Base-by-base conservation (phyloP, 2,113 vertebrate species). In the Ariopsis seemanni region DNA sequence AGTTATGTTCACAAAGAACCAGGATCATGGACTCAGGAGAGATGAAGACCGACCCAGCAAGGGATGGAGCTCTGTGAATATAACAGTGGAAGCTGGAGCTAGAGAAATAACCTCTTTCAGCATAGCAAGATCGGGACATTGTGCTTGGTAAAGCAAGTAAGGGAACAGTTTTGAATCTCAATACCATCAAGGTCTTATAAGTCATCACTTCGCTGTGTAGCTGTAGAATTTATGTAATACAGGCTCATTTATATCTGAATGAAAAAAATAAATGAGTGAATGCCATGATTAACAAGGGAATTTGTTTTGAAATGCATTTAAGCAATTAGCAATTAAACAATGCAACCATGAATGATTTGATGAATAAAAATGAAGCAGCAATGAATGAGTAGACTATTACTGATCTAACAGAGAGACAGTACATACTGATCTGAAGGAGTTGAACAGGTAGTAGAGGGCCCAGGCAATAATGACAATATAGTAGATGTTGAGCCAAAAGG, bases 401-500 rank as follows among this genome's bases (percentile, higher is more conserved):
- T n/a, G 52, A 48, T 80, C 50, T 22, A 53, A 69, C 5, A 25
- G 15, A 57, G 69, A 25, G 2, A 72, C n/a, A 22, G 75, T 34
- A 82, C 94, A 25, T 90, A 97, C 97, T 75, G 91, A 91, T 42
- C 93, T 94, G 91, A 98, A 97, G 71, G 97, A 97, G 92, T 94
- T 97, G 94, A 97, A 97, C 72, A 97, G 94, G 83, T 98, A 98
- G 92, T 97, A 97, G 65, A 98, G 94, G 0, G 97, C 96, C 97
- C 97, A 98, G 90, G 97, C 95, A 0, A 97, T 98, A 89, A 97
- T 98, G 91, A 98, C 94, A 53, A 98, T 97, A 90, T 98, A 98
- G 90, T 98, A 98, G 92, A 97, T 96, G 92, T 98, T 97, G 85
- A 98, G 95, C 97, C 97, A 98, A 92, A 98, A 98, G 55, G 97